Conservation (phyloP, 2,888 invertebrate species). For the Diaperis boleti region DNA sequence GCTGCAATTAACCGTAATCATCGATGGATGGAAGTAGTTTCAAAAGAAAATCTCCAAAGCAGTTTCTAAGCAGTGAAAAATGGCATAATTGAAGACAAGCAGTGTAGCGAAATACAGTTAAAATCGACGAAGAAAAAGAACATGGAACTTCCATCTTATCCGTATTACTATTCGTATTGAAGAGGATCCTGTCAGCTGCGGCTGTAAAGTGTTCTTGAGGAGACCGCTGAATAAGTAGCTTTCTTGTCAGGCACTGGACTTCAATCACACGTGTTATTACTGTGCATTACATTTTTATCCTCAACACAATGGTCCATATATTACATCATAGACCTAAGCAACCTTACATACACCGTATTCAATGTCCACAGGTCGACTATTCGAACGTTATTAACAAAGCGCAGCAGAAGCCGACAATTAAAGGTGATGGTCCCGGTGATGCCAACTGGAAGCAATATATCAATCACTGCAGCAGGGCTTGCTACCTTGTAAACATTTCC, state of each 20-base stretch:
- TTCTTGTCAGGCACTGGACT: slow-evolving; percentile 60
- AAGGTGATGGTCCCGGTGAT: slow-evolving; percentile 56
- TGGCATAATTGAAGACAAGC: slow-evolving; percentile 20
- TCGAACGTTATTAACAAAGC: slow-evolving; percentile 55
- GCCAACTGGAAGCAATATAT: slow-evolving; percentile 52
- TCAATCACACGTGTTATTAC: slow-evolving; percentile 64
- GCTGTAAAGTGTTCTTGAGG: slow-evolving; percentile 60
- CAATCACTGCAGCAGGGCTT: slow-evolving; percentile 46
- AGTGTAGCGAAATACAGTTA: slow-evolving; percentile 22
- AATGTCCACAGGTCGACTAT: slow-evolving; percentile 45
- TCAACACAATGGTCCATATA: slow-evolving; percentile 65
- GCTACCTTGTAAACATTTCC: slow-evolving; percentile 30
- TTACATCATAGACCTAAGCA: slow-evolving; percentile 58
- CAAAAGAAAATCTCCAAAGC: background rate
- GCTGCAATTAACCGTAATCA: background rate
- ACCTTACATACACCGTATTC: slow-evolving; percentile 42
- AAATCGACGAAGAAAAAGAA: slow-evolving; percentile 15
- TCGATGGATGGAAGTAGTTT: background rate
- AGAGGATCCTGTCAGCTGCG: slow-evolving; percentile 57
- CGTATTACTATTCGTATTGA: slow-evolving; percentile 49
- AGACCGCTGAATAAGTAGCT: slow-evolving; percentile 61
- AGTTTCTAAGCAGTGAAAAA: slow-evolving; percentile 2
- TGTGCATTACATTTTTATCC: slow-evolving; percentile 61
- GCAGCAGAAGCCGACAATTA: slow-evolving; percentile 59
- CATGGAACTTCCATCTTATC: slow-evolving; percentile 32